Conservation (phyloP, 2,888 invertebrate genomes). For the Microctonus hyperodae region DNA sequence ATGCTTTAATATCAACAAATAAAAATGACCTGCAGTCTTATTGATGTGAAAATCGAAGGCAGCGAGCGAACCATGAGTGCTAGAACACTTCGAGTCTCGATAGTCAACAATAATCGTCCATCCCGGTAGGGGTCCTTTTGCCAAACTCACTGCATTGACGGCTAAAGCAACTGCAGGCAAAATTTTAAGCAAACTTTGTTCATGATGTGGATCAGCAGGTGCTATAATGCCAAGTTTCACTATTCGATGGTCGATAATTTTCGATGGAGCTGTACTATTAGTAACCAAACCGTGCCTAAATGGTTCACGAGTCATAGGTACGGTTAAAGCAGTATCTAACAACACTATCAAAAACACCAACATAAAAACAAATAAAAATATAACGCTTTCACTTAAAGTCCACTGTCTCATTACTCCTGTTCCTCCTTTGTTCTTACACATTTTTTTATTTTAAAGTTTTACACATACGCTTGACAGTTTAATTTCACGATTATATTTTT, state of each 20-base stretch:
- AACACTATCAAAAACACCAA: neutral
- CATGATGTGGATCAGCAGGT: slow-evolving; percentile 69
- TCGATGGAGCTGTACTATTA: neutral
- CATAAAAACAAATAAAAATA: slow-evolving; percentile 5
- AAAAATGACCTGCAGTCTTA: slow-evolving; percentile 69
- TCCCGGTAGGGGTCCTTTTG: slow-evolving; percentile 71
- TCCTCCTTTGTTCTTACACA: neutral
- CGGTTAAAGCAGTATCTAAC: slow-evolving; percentile 9
- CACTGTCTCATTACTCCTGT: slow-evolving; percentile 3
- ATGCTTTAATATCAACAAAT: slow-evolving; percentile 14
- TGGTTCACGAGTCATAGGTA: slow-evolving; percentile 13
- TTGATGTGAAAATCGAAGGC: slow-evolving; percentile 80
- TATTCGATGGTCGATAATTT: slow-evolving; percentile 59
- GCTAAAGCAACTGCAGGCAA: slow-evolving; percentile 77
- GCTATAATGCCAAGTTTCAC: slow-evolving; percentile 72
- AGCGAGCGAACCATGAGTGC: slow-evolving; percentile 77
- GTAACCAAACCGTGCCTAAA: slow-evolving; percentile 22
- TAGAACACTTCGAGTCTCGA: slow-evolving; percentile 79
- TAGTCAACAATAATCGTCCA: slow-evolving; percentile 75
- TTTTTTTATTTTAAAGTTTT: neutral
- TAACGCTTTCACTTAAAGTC: slow-evolving; percentile 12
- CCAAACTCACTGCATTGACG: slow-evolving; percentile 69
- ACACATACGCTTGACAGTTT: neutral
- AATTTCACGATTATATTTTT: neutral
- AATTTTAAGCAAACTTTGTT: slow-evolving; percentile 72